Base-by-base conservation (phyloP, 2,113 vertebrate genomes). In the Amia ocellicauda region DNA sequence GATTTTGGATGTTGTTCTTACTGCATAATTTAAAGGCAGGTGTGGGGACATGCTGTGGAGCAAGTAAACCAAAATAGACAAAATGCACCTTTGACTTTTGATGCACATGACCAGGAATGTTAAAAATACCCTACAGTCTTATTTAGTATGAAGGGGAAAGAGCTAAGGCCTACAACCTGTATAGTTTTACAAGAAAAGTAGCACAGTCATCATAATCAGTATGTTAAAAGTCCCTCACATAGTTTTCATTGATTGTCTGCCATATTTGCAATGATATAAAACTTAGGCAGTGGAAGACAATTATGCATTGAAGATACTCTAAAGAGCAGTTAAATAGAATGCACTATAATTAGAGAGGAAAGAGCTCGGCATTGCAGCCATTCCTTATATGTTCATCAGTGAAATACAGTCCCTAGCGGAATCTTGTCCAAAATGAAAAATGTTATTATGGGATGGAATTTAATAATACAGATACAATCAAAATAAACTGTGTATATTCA, bases 251-350 rank as follows among this genome's bases (percentile, higher is more conserved):
- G 64, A 69, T 58, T 41, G 26, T 14, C 14, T 24, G 51, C 20
- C 59, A 61, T 31, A 47, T 64, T 61, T 17, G n/a, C 28, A 68
- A 47, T 58, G 19, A 67, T 68, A 60, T 74, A 42, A 65, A 20
- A 75, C n/a, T 53, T 28, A 68, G 50, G 31, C 63, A 45, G 20
- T 57, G 16, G 47, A 57, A 55, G 22, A 22, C 54, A 57, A 66
- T 66, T 71, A 64, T 54, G 28, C 57, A 64, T 58, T 50, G 0
- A 40, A 69, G 59, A 52, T 67, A 52, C 27, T 23, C 2, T 14
- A 26, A 27, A 45, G 20, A 19, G 20, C n/a, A 45, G 4, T 42
- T 45, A 43, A 45, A 60, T 14, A 23, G 58, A 60, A 45, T 24
- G 20, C 23, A n/a, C 5, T 10, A 31, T 29, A 56, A 56, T 31